These are phyloP conservation scores for Samia ricini DNA, from an alignment of 1,140 invertebrate species.

Conservation along the genomic window DNA sequence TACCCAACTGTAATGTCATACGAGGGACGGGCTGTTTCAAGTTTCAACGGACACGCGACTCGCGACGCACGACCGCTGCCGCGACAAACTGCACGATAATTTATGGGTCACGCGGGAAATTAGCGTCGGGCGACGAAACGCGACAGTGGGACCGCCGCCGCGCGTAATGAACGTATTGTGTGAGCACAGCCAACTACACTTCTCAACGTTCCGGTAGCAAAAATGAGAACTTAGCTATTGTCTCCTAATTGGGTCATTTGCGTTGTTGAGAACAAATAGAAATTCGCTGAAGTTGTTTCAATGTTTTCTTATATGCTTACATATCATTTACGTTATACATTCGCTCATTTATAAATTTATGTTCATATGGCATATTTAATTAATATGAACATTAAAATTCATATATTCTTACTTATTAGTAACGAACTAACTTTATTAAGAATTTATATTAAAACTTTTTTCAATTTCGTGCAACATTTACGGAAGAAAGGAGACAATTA, in stretches of 20 bases:
- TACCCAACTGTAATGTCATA: too few species aligned
- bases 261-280: not conserved
- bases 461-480: too few species aligned
- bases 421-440: too few species aligned
- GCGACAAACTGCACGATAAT: conserved; percentile 41
- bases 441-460: too few species aligned
- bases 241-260: conserved; percentile 8
- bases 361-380: too few species aligned
- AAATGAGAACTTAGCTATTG: not conserved
- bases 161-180: conserved; percentile 8
- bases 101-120: conserved; percentile 54
- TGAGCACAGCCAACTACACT: not conserved
- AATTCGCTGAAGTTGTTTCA: not conserved
- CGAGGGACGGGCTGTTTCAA: not conserved
- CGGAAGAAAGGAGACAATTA: too few species aligned
- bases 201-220: not conserved
- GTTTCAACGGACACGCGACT: too few species aligned
- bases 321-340: not conserved
- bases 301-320: not conserved
- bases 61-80: not conserved
- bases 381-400: too few species aligned
- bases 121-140: conserved; percentile 28
- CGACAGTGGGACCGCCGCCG: not conserved
- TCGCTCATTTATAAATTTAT: too few species aligned
- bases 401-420: too few species aligned